phyloP scores from a whole-genome alignment of 2,113 vertebrate genomes.

The Epinephelus lanceolatus region DNA sequence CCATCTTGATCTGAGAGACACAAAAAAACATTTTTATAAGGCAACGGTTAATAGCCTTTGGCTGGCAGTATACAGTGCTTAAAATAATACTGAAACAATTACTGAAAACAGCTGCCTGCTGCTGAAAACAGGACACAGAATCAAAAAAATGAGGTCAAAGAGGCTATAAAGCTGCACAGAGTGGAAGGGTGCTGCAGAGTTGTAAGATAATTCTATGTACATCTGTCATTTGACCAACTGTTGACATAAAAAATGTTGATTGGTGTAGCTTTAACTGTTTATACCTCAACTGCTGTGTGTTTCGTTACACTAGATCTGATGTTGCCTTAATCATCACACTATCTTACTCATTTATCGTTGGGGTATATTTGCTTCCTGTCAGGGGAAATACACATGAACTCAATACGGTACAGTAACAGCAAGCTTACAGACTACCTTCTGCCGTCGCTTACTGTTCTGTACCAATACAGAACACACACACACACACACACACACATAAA shows the following conservation, averaged over 20 bases:
- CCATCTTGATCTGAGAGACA: conserved; percentile 91
- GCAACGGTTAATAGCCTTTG: not conserved
- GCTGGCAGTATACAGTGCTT: not conserved
- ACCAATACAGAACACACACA: not conserved
- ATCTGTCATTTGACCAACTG: too few species aligned
- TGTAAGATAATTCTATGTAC: too few species aligned
- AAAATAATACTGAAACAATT: not conserved
- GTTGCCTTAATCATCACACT: too few species aligned
- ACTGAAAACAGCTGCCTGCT: too few species aligned
- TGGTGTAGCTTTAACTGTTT: too few species aligned
- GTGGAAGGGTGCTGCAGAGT: too few species aligned
- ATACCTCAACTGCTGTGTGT: too few species aligned
- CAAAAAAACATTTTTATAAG: not conserved
- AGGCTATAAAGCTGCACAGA: too few species aligned
- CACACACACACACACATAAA: not conserved
- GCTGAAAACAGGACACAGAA: too few species aligned
- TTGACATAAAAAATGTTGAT: too few species aligned
- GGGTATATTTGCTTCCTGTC: not conserved
- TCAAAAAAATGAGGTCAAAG: too few species aligned
- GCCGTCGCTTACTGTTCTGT: not conserved
- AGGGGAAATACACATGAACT: not conserved
- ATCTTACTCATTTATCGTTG: not conserved
- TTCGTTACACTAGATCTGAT: too few species aligned
- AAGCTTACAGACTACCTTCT: not conserved
- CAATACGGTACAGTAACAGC: not conserved